A percentile compares a stretch with the other conserved stretches of the same genome.
phyloP scores from a whole-genome alignment of 2,888 invertebrate genomes.

The Watsonalla binaria region DNA sequence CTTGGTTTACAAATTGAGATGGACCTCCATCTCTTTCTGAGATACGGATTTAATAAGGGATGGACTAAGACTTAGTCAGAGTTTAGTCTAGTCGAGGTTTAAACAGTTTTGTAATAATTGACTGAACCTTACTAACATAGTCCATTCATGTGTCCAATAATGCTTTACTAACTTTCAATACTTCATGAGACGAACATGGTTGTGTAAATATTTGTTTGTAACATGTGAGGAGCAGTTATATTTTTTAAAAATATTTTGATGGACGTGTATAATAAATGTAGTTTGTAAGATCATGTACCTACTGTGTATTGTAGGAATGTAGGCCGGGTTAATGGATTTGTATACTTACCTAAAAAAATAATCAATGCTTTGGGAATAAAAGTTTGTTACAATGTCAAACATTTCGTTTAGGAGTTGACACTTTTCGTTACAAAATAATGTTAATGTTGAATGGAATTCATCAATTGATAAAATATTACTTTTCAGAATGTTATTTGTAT shows the following conservation, averaged over 20 bases:
- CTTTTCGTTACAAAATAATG: constrained; percentile 8
- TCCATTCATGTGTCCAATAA: too few relatives aligned
- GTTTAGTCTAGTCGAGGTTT: too few relatives aligned
- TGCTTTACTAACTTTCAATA: constrained; percentile 8
- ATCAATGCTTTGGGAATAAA: constrained; percentile 27
- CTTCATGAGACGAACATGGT: constrained; percentile 21
- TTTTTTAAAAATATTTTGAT: constrained; percentile 60
- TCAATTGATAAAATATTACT: constrained; percentile 24
- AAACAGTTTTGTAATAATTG: too few relatives aligned
- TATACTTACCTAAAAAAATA: constrained; percentile 14
- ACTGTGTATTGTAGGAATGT: constrained; percentile 12
- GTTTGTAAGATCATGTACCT: constrained; percentile 11
- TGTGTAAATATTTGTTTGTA: constrained; percentile 60
- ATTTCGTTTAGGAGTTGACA: constrained; percentile 40
- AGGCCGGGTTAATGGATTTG: constrained; percentile 25
- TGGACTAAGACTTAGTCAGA: too few relatives aligned
- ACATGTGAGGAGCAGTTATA: constrained; percentile 51
- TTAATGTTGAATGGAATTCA: constrained; percentile 17
- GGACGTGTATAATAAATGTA: constrained; percentile 24
- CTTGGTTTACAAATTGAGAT: too few relatives aligned
- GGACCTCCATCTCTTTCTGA: too few relatives aligned
- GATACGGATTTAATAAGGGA: too few relatives aligned
- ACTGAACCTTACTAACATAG: too few relatives aligned
- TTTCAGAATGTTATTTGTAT: constrained; percentile 38
- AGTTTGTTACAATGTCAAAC: constrained; percentile 59